Conservation (phyloP, 2,888 invertebrate species). For the Drosophila borealis region DNA sequence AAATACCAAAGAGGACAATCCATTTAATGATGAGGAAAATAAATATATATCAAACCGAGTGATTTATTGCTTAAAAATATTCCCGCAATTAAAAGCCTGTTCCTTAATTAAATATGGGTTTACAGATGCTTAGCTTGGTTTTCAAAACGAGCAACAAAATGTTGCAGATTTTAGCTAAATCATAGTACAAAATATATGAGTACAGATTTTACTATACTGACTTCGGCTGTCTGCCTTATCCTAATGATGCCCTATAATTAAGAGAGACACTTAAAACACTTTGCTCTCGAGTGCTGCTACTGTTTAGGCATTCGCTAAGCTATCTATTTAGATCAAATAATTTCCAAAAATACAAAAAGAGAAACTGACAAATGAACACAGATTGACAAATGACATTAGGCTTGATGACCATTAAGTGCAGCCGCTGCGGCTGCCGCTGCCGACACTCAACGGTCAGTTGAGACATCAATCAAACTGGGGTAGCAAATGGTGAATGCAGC, state of each 20-base stretch:
- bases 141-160: too few species aligned
- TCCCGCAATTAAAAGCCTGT: too few species aligned
- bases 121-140: too few species aligned
- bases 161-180: too few species aligned
- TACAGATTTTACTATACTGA: too few species aligned
- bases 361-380: conserved; percentile 38
- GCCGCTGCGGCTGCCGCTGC: conserved; percentile 21
- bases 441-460: conserved; percentile 74
- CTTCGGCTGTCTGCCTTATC: not conserved
- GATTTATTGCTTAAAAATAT: too few species aligned
- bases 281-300: not conserved
- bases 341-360: not conserved
- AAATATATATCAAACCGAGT: too few species aligned
- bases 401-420: conserved; percentile 67
- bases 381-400: conserved; percentile 73
- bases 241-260: not conserved
- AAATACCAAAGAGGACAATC: too few species aligned
- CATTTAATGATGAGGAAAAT: too few species aligned
- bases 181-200: too few species aligned
- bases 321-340: conserved; percentile 27
- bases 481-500: conserved; percentile 29
- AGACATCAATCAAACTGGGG: conserved; percentile 74
- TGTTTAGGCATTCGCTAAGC: conserved; percentile 8
- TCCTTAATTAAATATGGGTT: too few species aligned
- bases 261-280: not conserved